Evolutionary conservation across 1,140 invertebrate genomes (phyloP), one percentile per base, ranked within the genome.

Genomic region (Leucophenga varia): DNA sequence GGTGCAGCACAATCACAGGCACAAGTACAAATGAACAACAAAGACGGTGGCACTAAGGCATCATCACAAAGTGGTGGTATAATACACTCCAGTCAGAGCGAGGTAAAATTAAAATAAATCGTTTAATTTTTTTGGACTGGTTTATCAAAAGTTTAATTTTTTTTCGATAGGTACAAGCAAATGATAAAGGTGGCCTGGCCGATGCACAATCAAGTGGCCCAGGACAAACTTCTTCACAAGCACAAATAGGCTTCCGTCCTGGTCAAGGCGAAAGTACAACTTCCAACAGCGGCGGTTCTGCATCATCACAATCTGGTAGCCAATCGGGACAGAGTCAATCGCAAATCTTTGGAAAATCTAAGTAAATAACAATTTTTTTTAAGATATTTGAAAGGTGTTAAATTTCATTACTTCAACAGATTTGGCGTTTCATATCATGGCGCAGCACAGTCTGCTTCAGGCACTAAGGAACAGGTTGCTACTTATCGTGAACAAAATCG

Each of bases 121-220:
- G 2, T 36, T 3, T 17, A 9, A 16, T 5, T 7, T 35, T 8
- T 35, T 35, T 17, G 19, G 16, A 36, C 9, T 6, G 3, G 16
- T 13, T 36, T 13, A 36, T 3, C 16, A n/a, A n/a, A n/a, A n/a
- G n/a, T 19, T 9, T 38, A 16, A 17, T 6, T 21, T 12, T 32
- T 31, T 40, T 30, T 85, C 1, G 87, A 85, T 25, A 89, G 77
- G 85, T 90, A 5, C 84, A 87, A 79, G 87, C 87, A 4, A 86
- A 86, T 47, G 79, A 82, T 8, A 87, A 86, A 74, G 89, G 89
- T 18, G 89, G 89, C 3, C 81, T 90, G 76, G 87, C 89, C 5
- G 88, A 91, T 75, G 88, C 89, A 1, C 89, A 91, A 78, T 87
- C 89, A 2, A 86, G 85, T 54, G 89, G 88, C 2, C 86, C 86